A percentile compares a stretch with the other conserved stretches of the same genome.
phyloP scores from a whole-genome alignment of 2,888 invertebrate species.

The Pollenia angustigena region DNA sequence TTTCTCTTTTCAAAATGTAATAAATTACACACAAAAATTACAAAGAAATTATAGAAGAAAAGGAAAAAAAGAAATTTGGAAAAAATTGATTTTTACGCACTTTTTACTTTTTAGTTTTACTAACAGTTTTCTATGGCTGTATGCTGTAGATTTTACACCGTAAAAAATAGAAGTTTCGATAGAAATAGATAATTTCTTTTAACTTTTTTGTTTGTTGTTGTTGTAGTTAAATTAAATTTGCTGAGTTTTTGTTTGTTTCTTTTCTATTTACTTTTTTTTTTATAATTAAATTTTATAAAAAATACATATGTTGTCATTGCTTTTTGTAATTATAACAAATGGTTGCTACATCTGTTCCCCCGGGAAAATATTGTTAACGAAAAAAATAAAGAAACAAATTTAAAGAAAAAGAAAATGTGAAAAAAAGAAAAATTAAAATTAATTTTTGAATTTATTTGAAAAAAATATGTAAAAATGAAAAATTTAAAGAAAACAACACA shows the following conservation, averaged over 20 bases:
- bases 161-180: neutral
- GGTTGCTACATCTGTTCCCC: constrained; percentile 72
- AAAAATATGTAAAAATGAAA: constrained; percentile 5
- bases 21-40: constrained; percentile 56
- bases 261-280: constrained; percentile 4
- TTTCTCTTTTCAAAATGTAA: neutral
- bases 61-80: constrained; percentile 11
- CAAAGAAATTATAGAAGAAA: constrained; percentile 29
- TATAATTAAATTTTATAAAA: constrained; percentile 71
- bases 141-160: constrained; percentile 7
- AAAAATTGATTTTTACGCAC: constrained; percentile 53
- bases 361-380: constrained; percentile 25
- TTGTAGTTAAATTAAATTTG: constrained; percentile 21
- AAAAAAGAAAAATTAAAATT: constrained; percentile 25
- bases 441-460: neutral
- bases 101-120: constrained; percentile 52
- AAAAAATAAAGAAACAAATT: constrained; percentile 40
- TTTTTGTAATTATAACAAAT: constrained; percentile 74
- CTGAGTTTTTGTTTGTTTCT: constrained; percentile 17
- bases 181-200: neutral
- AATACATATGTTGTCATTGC: constrained; percentile 73
- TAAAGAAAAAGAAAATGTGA: constrained; percentile 32
- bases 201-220: constrained; percentile 11
- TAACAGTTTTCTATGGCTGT: constrained; percentile 20
- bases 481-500: constrained; percentile 7